Conservation (phyloP, 2,113 vertebrate genomes). For the Hippocampus mohnikei region DNA sequence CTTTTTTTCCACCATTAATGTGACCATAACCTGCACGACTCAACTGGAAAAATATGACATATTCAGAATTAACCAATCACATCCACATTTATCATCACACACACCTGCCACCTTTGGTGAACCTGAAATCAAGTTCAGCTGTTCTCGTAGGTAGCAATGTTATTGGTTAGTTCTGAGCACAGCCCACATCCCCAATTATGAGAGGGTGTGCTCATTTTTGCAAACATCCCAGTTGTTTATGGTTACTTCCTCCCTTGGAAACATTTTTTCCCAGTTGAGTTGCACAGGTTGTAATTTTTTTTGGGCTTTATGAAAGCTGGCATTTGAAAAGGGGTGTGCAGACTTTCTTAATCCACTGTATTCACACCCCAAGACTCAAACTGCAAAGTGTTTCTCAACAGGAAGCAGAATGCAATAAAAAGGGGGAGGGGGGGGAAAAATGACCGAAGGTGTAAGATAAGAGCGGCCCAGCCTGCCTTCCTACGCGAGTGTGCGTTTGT, state of each 20-base stretch:
- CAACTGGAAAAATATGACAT: too few species aligned
- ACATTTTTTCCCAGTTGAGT: background rate
- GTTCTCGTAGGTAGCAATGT: background rate
- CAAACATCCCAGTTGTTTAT: too few species aligned
- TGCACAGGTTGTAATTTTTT: background rate
- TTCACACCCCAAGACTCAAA: background rate
- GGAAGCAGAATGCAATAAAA: slow-evolving; percentile 62
- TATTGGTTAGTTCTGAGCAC: background rate
- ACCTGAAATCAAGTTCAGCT: background rate
- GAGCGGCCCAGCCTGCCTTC: slow-evolving; percentile 9
- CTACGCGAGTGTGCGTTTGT: background rate
- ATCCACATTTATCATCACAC: background rate
- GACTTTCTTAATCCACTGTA: background rate
- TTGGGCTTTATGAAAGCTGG: background rate
- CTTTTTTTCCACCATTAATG: background rate
- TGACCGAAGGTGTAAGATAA: slow-evolving; percentile 64
- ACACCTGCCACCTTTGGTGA: background rate
- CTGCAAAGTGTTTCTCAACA: slow-evolving; percentile 57
- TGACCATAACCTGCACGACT: too few species aligned
- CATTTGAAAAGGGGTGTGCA: background rate
- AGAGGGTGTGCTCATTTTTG: background rate
- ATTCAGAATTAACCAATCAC: background rate
- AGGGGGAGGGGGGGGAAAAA: slow-evolving; percentile 21
- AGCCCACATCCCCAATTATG: background rate
- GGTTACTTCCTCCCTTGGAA: too few species aligned